Conservation (phyloP, 2,113 vertebrate species). For the Gallinago jamesoni region DNA sequence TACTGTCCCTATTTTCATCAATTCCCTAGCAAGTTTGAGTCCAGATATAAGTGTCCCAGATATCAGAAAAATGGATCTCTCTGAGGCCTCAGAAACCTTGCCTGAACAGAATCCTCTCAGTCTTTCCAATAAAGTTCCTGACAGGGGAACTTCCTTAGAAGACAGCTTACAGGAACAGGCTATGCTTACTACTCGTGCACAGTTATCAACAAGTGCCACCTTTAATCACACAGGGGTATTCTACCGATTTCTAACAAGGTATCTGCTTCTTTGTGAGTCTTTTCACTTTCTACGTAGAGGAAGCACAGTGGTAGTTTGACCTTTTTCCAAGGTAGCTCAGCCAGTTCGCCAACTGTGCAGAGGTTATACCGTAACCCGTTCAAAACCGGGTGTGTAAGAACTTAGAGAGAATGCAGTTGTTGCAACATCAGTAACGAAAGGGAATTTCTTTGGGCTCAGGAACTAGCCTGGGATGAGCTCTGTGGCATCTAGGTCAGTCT, state of each 20-base stretch:
- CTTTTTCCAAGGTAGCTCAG: background rate
- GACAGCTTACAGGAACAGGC: background rate
- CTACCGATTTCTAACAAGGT: background rate
- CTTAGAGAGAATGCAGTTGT: too few species aligned
- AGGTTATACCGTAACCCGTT: rapidly evolving
- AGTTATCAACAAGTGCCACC: background rate
- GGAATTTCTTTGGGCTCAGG: background rate
- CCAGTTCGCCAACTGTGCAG: background rate
- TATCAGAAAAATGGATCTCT: constrained; percentile 47
- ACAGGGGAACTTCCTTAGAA: background rate
- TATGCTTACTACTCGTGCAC: background rate
- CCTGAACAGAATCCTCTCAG: background rate
- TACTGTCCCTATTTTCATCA: constrained; percentile 62
- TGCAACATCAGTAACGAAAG: background rate
- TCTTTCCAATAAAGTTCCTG: constrained; percentile 15
- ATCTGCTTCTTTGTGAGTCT: background rate
- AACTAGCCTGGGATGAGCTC: background rate
- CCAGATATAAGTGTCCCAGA: constrained; percentile 66
- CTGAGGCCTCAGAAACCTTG: constrained; percentile 28
- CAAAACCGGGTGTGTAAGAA: rapidly evolving
- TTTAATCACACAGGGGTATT: background rate
- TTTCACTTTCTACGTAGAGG: rapidly evolving
- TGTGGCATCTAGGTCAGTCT: background rate
- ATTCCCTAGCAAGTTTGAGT: constrained; percentile 36
- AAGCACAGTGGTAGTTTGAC: background rate